phyloP scores from a whole-genome alignment of 2,113 vertebrate species.

The Plestiodon gilberti region DNA sequence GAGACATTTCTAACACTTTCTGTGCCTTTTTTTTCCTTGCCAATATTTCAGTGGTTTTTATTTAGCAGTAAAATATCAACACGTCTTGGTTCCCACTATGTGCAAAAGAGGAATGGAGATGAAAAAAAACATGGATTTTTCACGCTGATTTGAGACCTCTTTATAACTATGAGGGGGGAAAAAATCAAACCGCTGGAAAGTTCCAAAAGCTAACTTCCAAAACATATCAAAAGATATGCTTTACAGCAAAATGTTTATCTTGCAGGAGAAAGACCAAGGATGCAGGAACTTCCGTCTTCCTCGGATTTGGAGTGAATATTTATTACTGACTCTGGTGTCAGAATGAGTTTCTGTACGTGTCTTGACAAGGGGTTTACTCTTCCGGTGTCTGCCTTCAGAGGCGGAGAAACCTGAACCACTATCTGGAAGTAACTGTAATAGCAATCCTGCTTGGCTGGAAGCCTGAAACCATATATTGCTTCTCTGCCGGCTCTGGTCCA shows the following conservation, averaged over 20 bases:
- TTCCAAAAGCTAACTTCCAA: slow-evolving; percentile 3
- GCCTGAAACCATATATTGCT: slow-evolving; percentile 25
- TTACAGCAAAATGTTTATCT: not conserved
- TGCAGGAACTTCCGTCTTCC: not conserved
- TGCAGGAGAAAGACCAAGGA: slow-evolving; percentile 2
- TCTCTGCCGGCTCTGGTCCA: slow-evolving; percentile 21
- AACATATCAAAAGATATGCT: not conserved
- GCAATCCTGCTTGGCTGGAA: slow-evolving; percentile 17
- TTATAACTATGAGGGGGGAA: not conserved
- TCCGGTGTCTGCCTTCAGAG: slow-evolving; percentile 39
- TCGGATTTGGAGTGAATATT: not conserved
- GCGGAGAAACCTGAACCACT: slow-evolving; percentile 32
- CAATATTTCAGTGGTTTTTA: slow-evolving; percentile 23
- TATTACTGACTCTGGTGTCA: slow-evolving; percentile 25
- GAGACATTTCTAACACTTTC: not conserved
- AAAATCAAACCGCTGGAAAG: not conserved
- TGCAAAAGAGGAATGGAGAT: not conserved
- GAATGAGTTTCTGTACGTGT: slow-evolving; percentile 8
- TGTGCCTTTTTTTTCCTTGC: not conserved
- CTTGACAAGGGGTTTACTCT: slow-evolving; percentile 44
- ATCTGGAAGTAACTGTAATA: slow-evolving; percentile 37
- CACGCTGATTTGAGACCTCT: fast-evolving
- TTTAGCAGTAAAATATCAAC: not conserved
- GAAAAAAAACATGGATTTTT: not conserved
- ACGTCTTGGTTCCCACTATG: not conserved